A percentile compares a stretch with the other conserved stretches of the same genome.
Conservation (phyloP, 2,888 invertebrate genomes). For the Orgyia antiqua region DNA sequence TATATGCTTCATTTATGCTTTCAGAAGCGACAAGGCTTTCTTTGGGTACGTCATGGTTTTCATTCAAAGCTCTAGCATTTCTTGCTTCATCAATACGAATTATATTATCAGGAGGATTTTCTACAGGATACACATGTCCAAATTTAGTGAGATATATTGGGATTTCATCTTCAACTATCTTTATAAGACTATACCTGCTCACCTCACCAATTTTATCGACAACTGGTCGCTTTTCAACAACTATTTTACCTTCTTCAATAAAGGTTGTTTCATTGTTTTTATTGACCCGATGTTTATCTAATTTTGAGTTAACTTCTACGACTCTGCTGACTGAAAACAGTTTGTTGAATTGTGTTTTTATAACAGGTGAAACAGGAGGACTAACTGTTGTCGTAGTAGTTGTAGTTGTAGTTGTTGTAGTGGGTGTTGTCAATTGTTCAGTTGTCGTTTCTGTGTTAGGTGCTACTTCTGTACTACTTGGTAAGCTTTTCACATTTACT, state of each 20-base stretch:
- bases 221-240: slow-evolving; percentile 79
- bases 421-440: neutral
- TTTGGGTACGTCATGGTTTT: slow-evolving; percentile 51
- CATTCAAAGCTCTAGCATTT: slow-evolving; percentile 62
- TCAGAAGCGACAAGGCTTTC: slow-evolving; percentile 71
- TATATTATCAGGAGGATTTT: slow-evolving; percentile 66
- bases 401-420: slow-evolving; percentile 20
- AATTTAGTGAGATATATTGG: slow-evolving; percentile 70
- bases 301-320: slow-evolving; percentile 82
- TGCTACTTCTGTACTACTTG: slow-evolving; percentile 19
- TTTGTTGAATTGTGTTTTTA: slow-evolving; percentile 76
- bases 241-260: slow-evolving; percentile 71
- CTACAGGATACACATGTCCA: slow-evolving; percentile 69
- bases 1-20: slow-evolving; percentile 69
- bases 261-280: slow-evolving; percentile 74
- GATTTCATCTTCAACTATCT: slow-evolving; percentile 80
- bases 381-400: slow-evolving; percentile 38
- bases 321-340: slow-evolving; percentile 83
- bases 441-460: slow-evolving; percentile 19
- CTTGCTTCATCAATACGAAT: slow-evolving; percentile 72
- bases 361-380: slow-evolving; percentile 44
- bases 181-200: slow-evolving; percentile 82
- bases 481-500: too few relatives aligned
- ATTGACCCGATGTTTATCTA: slow-evolving; percentile 77
- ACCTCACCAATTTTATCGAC: slow-evolving; percentile 84